Base-by-base conservation (phyloP, 2,113 vertebrate species). In the Gymnarchus niloticus region DNA sequence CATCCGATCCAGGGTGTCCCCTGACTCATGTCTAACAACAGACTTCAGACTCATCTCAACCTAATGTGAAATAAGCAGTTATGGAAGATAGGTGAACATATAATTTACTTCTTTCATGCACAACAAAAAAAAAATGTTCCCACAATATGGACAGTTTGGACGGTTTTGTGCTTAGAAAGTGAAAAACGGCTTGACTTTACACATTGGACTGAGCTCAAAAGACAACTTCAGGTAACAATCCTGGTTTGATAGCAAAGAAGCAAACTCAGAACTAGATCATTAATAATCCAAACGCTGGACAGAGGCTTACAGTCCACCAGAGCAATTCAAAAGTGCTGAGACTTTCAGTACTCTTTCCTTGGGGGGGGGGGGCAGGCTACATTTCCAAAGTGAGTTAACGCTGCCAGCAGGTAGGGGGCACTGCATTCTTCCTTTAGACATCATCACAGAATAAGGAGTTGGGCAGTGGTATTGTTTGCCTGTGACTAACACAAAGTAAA, bases 201-300 rank as follows among this genome's bases (percentile, higher is more conserved):
- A 56, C 51, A 46, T 25, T 37, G 52, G 77, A 86, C 83, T 86
- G 80, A 77, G 77, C 57, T 23, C 48, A 88, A 83, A 59, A 85
- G 84, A 80, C 86, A 87, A 52, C 76, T 84, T 88, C 83, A 87
- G 85, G 85, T 84, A 88, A 54, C 59, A 65, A 83, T 85, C 87
- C 56, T 83, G 85, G 83, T 85, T 85, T 78, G 56, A 85, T 56
- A 85, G 52, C 80, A 80, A 73, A 65, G 59, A 65, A 73, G 41
- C 83, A 85, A 85, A 84, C 65, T n/a, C 41, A 48, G 83, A 78
- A 77, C 86, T 78, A 85, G 78, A 49, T 85, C 86, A 85, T 87
- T 84, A 87, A 87, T 88, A 88, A 88, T 46, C 81, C 52, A 78
- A 59, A 81, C 54, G 73, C 56, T 76, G 57, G n/a, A 48, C 81